Evolutionary conservation across 2,888 invertebrate genomes (phyloP), one percentile per base, ranked within the genome.

Genomic region (Synergus itoensis): DNA sequence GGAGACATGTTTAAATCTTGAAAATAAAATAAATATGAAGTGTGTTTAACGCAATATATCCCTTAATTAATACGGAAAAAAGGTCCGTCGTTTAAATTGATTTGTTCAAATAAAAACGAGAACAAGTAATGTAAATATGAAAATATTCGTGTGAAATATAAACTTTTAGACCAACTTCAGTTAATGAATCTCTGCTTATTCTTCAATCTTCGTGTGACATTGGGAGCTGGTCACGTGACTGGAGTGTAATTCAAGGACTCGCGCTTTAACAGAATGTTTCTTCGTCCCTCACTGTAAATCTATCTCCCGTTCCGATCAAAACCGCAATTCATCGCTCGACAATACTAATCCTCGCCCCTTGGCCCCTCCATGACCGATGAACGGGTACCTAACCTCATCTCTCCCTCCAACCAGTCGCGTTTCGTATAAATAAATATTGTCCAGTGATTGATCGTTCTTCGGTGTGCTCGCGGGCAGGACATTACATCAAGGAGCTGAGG

Each of bases 391-490:
- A 18, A 60, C 57, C 76, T 84, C 81, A 83, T 80, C 73, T 53
- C 81, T 81, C 81, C 77, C 81, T 82, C 16, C 16, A 48, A n/a
- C 78, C 65, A 84, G 76, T 53, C 79, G 83, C 81, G 79, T 86
- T 87, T 86, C 86, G 82, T 88, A 88, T 88, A 90, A 90, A 90
- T 90, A 90, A 90, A 90, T 90, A 90, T 89, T 88, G 86, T 83
- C 84, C 84, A 84, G 87, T 90, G 90, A 90, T 90, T 90, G 90
- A 90, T 90, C 87, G 88, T 84, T 80, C 80, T 83, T 81, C 85
- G 84, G 83, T 80, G 81, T 81, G 81, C 82, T 86, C 79, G 81
- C 81, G 78, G 84, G 84, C 82, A 86, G 86, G 83, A 87, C 87
- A 83, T 88, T 86, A 86, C 88, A 87, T 88, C 87, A 86, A 85